A percentile compares a stretch with the other conserved stretches of the same genome.
Evolutionary conservation across 2,113 vertebrate genomes (phyloP).

Genomic region (Mormoops blainvillei): DNA sequence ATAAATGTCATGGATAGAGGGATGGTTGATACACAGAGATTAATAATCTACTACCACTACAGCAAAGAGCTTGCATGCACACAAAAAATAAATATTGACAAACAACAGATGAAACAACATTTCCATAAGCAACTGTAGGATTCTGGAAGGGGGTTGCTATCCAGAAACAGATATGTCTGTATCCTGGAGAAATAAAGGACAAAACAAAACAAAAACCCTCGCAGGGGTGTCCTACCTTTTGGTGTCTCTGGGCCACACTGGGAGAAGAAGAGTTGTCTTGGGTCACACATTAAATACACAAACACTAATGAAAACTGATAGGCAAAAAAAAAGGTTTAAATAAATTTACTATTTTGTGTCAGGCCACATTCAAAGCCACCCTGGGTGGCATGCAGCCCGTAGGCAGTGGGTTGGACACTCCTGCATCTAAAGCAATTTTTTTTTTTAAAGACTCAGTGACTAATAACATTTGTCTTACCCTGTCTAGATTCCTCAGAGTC

Average conservation of each 20-base stretch:
- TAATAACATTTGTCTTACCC: not conserved
- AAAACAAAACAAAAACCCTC: not conserved
- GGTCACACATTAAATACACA: too few relatives aligned
- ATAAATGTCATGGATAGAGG: not conserved
- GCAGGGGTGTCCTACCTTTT: too few relatives aligned
- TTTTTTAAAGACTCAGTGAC: not conserved
- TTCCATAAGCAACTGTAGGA: not conserved
- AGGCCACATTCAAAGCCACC: too few relatives aligned
- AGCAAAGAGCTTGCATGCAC: not conserved
- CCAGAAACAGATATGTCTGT: not conserved
- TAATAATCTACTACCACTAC: not conserved
- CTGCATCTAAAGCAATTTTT: not conserved
- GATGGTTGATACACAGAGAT: not conserved
- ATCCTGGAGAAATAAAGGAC: not conserved
- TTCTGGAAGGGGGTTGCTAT: not conserved
- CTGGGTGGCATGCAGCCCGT: too few relatives aligned
- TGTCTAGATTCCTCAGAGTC: not conserved
- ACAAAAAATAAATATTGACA: not conserved
- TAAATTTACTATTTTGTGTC: too few relatives aligned
- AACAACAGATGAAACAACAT: not conserved
- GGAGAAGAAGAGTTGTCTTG: too few relatives aligned
- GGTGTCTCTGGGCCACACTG: too few relatives aligned
- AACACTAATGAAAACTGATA: too few relatives aligned
- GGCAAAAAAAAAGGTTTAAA: too few relatives aligned
- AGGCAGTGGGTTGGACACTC: too few relatives aligned